Evolutionary conservation across 1,140 invertebrate species (phyloP), one percentile per base, ranked within the genome.

Genomic region (Rhopalosiphum padi): DNA sequence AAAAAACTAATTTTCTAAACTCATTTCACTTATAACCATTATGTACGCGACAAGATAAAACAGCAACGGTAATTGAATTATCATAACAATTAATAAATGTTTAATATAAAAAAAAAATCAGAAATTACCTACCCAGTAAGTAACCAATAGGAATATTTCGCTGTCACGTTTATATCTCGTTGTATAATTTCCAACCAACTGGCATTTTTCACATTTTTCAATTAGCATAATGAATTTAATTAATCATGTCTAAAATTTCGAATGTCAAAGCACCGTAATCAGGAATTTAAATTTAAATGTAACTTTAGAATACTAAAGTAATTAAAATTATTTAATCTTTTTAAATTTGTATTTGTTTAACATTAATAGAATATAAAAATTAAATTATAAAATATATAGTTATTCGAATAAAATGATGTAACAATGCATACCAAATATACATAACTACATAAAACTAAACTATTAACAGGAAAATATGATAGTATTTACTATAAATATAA

Each of bases 191-290:
- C 48, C 35, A 37, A 89, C 48, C n/a, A 37, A 89, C 88, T 23
- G 35, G 46, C 48, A 37, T 21, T 53, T 89, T 89, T 89, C 87
- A 51, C 15, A 89, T 89, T 89, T 53, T 35, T 55, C 48, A 89
- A 89, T 89, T 89, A 89, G 55, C 51, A 55, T 89, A 89, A 89
- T 89, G n/a, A 11, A 55, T 55, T 89, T 37, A 89, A 89, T 55
- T 89, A 89, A 89, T 89, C 46, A 46, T 30, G 1, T 89, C 48
- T 55, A 89, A 37, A 89, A 37, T 87, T 30, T 85, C 83, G 15
- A 43, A 41, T 51, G 46, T 89, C 25, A 88, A 88, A 89, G 87
- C 35, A 53, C 7, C 4, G 30, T 22, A 15, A 89, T 25, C 30
- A 53, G 22, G 43, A 89, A 25, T 41, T 37, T 22, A 55, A 53